Evolutionary conservation across 2,888 invertebrate species (phyloP), one percentile per base, ranked within the genome.

Genomic region (Melieria omissa): DNA sequence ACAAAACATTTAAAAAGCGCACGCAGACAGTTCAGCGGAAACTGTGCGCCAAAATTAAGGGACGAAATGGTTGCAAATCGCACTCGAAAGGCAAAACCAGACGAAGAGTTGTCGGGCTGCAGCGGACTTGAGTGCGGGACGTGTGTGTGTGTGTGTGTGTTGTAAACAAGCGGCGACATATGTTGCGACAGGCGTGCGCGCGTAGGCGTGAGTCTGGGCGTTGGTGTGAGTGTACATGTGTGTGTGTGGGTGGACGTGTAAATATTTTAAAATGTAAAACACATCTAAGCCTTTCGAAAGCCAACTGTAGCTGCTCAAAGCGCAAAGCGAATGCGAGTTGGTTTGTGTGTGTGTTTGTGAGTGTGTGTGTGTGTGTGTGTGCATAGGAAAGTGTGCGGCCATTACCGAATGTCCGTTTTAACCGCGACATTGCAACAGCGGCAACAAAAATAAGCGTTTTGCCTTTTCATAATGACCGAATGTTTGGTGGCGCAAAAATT

Each of bases 211-310:
- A 29, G 57, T 65, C 10, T n/a, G 45, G 29, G 12, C 41, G 29
- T 29, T 41, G 14, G 41, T 46, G 44, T 58, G 58, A 57, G 47
- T n/a, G 3, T 14, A 41, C 44, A 63, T 46, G 54, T 44, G 57
- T 52, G 60, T 12, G 58, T 60, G 14, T 58, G 52, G n/a, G 46
- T 12, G 52, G 41, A 14, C 65, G 46, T 5, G 12, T 44, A 41
- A n/a, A 73, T 73, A 76, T 76, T 83, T 81, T 80, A 79, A 83
- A 80, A 81, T 83, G 81, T 79, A 79, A 82, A 83, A 84, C 84
- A 83, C 81, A 82, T 84, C 81, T 82, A 84, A 84, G 83, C 84
- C 84, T 81, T 81, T 83, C 79, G 79, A 78, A 83, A 78, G 78
- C 66, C 61, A 64, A 70, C 44, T 61, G 54, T 69, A 57, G 63